Evolutionary conservation across 2,113 vertebrate species (phyloP).

Genomic region (Abramis brama): DNA sequence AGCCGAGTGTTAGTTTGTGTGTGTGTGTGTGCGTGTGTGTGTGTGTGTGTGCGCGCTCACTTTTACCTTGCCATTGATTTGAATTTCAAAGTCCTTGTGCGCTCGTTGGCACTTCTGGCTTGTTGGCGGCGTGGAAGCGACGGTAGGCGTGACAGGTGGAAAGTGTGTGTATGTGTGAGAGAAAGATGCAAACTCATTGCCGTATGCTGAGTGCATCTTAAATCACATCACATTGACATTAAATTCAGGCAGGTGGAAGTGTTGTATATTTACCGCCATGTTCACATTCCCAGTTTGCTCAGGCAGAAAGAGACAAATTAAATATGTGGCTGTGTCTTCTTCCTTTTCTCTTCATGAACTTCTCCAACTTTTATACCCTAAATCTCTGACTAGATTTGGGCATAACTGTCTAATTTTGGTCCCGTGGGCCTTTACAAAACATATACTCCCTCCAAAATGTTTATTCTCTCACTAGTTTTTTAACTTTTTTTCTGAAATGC

Average conservation of each 20-base stretch:
- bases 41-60: conserved; percentile 21
- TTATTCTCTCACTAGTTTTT: background rate
- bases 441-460: background rate
- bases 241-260: conserved; percentile 21
- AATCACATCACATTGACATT: conserved; percentile 25
- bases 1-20: background rate
- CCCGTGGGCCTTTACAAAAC: background rate
- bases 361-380: background rate
- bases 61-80: conserved; percentile 35
- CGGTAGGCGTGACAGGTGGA: conserved; percentile 3
- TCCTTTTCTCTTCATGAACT: background rate
- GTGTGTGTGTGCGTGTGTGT: conserved; percentile 35
- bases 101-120: conserved; percentile 5
- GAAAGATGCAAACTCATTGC: conserved; percentile 15
- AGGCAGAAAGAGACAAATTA: background rate
- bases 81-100: conserved; percentile 39
- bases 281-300: background rate
- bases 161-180: background rate
- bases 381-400: background rate
- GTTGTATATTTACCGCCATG: background rate
- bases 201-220: background rate
- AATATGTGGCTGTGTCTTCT: background rate
- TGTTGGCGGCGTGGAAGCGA: background rate
- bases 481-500: background rate
- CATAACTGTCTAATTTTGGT: background rate